Evolutionary conservation across 2,797 vertebrate species (phyloP), one percentile per base, ranked within the genome.

Genomic region (Rhinogobio ventralis): DNA sequence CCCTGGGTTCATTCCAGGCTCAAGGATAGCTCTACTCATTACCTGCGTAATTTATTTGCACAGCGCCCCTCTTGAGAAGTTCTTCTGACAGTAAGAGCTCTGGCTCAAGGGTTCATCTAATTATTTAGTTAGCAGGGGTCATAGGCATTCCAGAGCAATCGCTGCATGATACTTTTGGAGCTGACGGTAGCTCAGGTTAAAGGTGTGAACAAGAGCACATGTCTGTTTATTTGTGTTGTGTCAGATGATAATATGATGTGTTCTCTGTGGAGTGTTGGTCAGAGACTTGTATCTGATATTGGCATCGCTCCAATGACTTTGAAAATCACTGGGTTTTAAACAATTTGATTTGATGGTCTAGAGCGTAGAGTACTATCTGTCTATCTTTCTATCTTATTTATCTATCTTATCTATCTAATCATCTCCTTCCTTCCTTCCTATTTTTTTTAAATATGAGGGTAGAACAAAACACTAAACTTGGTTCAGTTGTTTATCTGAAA

Each of bases 11-110:
- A 77, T 80, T 68, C 28, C 72, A 55, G 49, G 42, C 69, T 46
- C 68, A 69, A 74, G 77, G 85, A 75, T 67, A 55, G 72, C 80
- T 82, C 82, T 67, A 62, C 85, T 87, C 78, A 82, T 88, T 83
- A 82, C 64, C 39, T 79, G 74, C 64, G 55, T 45, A 46, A 79
- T 73, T 79, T 81, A 85, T 87, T 84, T 86, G 55, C 78, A 81
- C 71, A 64, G 6, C 25, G 53, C n/a, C 71, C 36, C 72, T 85
- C 64, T 74, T 82, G 86, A 87, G 72, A 78, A 64, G 71, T 51
- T 77, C 64, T 39, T 77, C 83, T 86, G 66, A 57, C 78, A 51
- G 64, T 51, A 60, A 53, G 53, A 53, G 75, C 15, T 88, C 68
- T 79, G 76, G 73, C 72, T 86, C 53, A 82, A 81, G 83, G 80